A percentile compares a stretch with the other conserved stretches of the same genome.
phyloP scores from a whole-genome alignment of 2,797 vertebrate species.

The Xyrichtys novacula region DNA sequence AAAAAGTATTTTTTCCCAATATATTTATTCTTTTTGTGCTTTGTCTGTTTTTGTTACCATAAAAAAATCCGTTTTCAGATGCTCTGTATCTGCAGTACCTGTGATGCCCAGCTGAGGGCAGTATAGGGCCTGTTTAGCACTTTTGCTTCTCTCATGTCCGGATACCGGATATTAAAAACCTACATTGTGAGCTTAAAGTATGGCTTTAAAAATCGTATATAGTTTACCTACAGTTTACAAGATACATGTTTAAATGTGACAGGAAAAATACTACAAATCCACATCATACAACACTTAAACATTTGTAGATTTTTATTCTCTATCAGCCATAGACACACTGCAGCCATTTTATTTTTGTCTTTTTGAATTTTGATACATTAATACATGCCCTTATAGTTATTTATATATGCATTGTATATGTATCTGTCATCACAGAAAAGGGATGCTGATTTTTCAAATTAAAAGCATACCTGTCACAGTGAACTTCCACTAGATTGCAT shows the following conservation, averaged over 20 bases:
- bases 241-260: not conserved
- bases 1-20: too few relatives aligned
- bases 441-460: constrained; percentile 93
- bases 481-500: constrained; percentile 86
- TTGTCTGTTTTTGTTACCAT: not conserved
- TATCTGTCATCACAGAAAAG: constrained; percentile 95
- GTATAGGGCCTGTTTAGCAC: not conserved
- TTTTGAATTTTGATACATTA: constrained; percentile 92
- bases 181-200: not conserved
- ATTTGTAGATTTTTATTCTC: constrained; percentile 96
- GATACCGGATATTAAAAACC: not conserved
- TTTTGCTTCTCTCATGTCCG: not conserved
- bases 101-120: not conserved
- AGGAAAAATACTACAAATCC: not conserved
- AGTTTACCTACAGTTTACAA: not conserved
- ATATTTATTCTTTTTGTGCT: not conserved
- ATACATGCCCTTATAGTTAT: constrained; percentile 98
- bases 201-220: not conserved
- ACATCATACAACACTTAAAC: constrained; percentile 62
- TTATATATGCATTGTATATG: constrained; percentile 87
- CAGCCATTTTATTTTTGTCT: constrained; percentile 90
- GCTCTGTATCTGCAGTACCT: not conserved
- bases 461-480: constrained; percentile 97
- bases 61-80: not conserved
- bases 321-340: constrained; percentile 96